Evolutionary conservation across 1,140 invertebrate genomes (phyloP), one percentile per base, ranked within the genome.

Genomic region (Heterodera schachtii): DNA sequence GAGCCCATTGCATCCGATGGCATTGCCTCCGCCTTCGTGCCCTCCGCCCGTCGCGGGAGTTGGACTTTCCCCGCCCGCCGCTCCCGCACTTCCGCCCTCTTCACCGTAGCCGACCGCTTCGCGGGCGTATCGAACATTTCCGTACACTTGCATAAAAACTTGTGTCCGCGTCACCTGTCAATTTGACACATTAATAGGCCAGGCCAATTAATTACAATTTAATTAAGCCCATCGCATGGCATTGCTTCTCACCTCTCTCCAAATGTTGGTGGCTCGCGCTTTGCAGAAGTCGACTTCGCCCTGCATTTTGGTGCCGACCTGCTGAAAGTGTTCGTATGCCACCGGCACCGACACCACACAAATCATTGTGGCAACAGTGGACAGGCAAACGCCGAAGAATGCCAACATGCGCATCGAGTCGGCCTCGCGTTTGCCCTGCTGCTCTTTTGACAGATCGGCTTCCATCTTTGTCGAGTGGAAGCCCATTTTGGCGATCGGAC

Each of bases 201-300:
- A 19, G 19, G 19, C 19, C 16, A 13, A 64, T 13, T 64, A 19
- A 64, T 64, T 64, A 5, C 19, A 64, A 19, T 19, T 19, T 16
- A 19, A 19, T 13, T 21, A 64, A 19, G 11, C 11, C 9, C 13
- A 60, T 31, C 31, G 31, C 31, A 31, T 31, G 31, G 31, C 31
- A 52, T 52, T 52, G 11, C 6, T 52, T 52, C 82, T 89, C 21
- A 87, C 87, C 69, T 87, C 86, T 70, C 83, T 79, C 86, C 85
- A 87, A 84, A 87, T 87, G 83, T 87, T 87, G 64, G 82, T 82
- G 69, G 87, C 82, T 49, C 87, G 80, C 60, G 82, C 83, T 43
- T 85, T 84, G 79, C 87, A 88, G 84, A 89, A 88, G 66, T 89
- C 87, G 46, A 88, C 82, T 67, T 88, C 87, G 74, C 80, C 83